Evolutionary conservation across 2,113 vertebrate species (phyloP).

Genomic region (Corythaixoides concolor): DNA sequence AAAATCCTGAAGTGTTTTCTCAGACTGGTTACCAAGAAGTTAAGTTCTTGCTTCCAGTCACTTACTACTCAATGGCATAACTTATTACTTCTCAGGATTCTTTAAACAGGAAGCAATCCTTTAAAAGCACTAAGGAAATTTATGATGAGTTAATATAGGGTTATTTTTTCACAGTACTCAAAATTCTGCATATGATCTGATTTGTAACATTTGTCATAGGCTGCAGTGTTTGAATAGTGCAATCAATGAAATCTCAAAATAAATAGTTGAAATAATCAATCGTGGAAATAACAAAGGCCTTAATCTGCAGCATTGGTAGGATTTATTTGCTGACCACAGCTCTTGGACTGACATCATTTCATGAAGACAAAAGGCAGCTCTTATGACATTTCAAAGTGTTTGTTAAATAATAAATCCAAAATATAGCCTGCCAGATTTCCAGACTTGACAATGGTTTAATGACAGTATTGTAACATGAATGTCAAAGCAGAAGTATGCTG

Average conservation of each 20-base stretch:
- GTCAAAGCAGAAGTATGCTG: neutral
- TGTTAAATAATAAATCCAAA: neutral
- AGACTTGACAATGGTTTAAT: neutral
- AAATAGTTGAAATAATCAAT: constrained; percentile 25
- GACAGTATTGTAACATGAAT: neutral
- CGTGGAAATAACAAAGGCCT: neutral
- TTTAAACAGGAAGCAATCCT: neutral
- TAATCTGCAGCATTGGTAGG: neutral
- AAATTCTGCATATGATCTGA: neutral
- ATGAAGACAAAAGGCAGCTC: neutral
- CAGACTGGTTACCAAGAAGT: neutral
- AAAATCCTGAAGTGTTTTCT: neutral
- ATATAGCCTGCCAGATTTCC: neutral
- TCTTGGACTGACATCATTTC: neutral
- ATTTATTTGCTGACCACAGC: neutral
- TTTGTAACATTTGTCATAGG: neutral
- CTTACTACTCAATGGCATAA: neutral
- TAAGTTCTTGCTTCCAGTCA: neutral
- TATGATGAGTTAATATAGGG: neutral
- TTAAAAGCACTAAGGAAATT: neutral
- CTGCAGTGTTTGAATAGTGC: constrained; percentile 44
- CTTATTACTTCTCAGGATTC: neutral
- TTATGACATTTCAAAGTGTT: neutral
- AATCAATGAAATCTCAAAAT: constrained; percentile 47
- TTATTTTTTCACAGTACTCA: constrained; percentile 12